These are phyloP conservation scores for Coelopa frigida DNA, from an alignment of 1,140 invertebrate species.

Conservation along the genomic window DNA sequence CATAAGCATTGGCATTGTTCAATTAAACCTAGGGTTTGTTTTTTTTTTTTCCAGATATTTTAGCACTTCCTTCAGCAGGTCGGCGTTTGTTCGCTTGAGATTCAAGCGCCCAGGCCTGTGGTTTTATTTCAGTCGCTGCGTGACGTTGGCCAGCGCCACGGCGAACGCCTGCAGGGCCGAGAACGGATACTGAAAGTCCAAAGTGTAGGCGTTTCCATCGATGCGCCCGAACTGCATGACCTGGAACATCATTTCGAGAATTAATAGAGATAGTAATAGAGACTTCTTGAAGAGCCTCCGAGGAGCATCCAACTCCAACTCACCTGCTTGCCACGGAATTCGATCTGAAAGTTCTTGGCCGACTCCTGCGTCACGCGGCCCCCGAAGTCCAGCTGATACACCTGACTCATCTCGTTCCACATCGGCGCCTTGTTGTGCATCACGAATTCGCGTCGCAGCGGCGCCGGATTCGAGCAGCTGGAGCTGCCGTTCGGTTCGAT, in stretches of 20 bases:
- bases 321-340: constrained; percentile 94
- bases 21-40: too few relatives aligned
- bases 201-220: constrained; percentile 95
- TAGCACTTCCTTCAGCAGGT: too few relatives aligned
- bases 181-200: constrained; percentile 99
- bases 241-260: constrained; percentile 50
- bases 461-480: constrained; percentile 41
- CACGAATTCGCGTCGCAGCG: constrained; percentile 69
- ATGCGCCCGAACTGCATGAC: constrained; percentile 99
- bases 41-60: too few relatives aligned
- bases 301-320: too few relatives aligned
- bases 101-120: neutral
- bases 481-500: constrained; percentile 51
- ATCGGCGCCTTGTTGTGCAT: constrained; percentile 99
- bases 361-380: constrained; percentile 98
- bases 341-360: constrained; percentile 99
- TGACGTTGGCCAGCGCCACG: constrained; percentile 96
- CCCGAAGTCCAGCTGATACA: constrained; percentile 99
- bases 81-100: too few relatives aligned
- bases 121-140: constrained; percentile 88
- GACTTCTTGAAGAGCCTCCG: too few relatives aligned
- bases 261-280: neutral
- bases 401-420: constrained; percentile 99
- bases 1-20: too few relatives aligned
- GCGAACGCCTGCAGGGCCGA: constrained; percentile 97